phyloP scores from a whole-genome alignment of 2,888 invertebrate species.

The Drepana falcataria region DNA sequence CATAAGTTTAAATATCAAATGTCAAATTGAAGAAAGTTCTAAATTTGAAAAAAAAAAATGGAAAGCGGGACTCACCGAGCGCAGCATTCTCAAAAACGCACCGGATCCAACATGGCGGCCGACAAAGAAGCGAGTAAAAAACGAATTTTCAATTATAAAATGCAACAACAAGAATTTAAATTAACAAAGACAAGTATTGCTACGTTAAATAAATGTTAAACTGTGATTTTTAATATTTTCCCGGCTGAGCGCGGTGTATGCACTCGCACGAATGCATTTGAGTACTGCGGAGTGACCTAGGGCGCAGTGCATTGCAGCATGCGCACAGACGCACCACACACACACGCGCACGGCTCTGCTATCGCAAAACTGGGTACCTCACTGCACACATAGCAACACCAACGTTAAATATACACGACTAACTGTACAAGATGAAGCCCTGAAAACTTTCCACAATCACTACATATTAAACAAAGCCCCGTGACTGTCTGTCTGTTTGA shows the following conservation, averaged over 20 bases:
- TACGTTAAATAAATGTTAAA: too few species aligned
- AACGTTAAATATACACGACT: conserved; percentile 1
- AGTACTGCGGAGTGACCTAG: conserved; percentile 20
- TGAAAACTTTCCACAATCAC: not conserved
- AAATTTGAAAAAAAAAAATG: conserved; percentile 36
- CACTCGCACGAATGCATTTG: conserved; percentile 29
- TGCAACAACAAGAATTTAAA: too few species aligned
- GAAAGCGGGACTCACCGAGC: conserved; percentile 48
- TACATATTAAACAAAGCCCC: too few species aligned
- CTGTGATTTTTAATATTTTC: conserved; percentile 5
- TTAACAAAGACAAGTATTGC: too few species aligned
- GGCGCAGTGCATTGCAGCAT: conserved; percentile 21
- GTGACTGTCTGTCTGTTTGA: too few species aligned
- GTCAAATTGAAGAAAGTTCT: conserved; percentile 2
- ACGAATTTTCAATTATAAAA: conserved; percentile 12
- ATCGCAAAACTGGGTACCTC: conserved; percentile 7
- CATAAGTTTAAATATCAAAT: not conserved
- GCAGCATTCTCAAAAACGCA: conserved; percentile 21
- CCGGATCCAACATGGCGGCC: conserved; percentile 46
- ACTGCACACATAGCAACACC: conserved; percentile 11
- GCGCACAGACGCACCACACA: conserved; percentile 17
- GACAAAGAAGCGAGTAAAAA: conserved; percentile 33
- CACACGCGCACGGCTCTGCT: conserved; percentile 14
- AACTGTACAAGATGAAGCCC: not conserved
- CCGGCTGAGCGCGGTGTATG: conserved; percentile 16